Evolutionary conservation across 2,888 invertebrate species (phyloP).

Genomic region (Apantesis nais): DNA sequence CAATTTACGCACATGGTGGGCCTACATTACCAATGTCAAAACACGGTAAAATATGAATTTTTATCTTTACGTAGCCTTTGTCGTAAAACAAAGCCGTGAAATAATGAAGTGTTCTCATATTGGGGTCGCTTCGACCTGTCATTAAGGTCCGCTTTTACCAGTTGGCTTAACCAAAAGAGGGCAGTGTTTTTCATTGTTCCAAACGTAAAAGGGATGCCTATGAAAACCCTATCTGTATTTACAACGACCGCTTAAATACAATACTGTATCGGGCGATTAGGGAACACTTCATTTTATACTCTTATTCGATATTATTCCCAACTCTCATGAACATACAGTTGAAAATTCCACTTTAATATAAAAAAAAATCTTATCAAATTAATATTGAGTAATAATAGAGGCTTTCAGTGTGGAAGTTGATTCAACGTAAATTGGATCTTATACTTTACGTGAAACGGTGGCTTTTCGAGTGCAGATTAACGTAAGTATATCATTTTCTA

Average conservation of each 20-base stretch:
- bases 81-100: slow-evolving; percentile 30
- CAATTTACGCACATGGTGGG: no score
- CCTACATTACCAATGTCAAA: no score
- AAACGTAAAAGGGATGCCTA: slow-evolving; percentile 46
- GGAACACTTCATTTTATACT: slow-evolving; percentile 25
- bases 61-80: slow-evolving; percentile 21
- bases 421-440: slow-evolving; percentile 50
- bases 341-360: slow-evolving; percentile 51
- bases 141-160: slow-evolving; percentile 39
- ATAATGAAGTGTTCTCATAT: slow-evolving; percentile 41
- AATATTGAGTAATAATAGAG: slow-evolving; percentile 79
- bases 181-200: slow-evolving; percentile 52
- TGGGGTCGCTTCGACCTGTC: slow-evolving; percentile 37
- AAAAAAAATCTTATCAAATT: slow-evolving; percentile 75
- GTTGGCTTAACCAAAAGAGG: slow-evolving; percentile 44
- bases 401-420: slow-evolving; percentile 40
- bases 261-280: slow-evolving; percentile 46
- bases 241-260: slow-evolving; percentile 57
- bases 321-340: slow-evolving; percentile 48
- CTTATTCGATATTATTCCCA: slow-evolving; percentile 41
- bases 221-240: slow-evolving; percentile 55
- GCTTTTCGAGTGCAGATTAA: slow-evolving; percentile 56
- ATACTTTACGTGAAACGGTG: slow-evolving; percentile 49
- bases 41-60: slow-evolving; percentile 17
- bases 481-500: slow-evolving; percentile 79